Conservation (phyloP, 1,140 invertebrate genomes). For the Drosophila carrolli region DNA sequence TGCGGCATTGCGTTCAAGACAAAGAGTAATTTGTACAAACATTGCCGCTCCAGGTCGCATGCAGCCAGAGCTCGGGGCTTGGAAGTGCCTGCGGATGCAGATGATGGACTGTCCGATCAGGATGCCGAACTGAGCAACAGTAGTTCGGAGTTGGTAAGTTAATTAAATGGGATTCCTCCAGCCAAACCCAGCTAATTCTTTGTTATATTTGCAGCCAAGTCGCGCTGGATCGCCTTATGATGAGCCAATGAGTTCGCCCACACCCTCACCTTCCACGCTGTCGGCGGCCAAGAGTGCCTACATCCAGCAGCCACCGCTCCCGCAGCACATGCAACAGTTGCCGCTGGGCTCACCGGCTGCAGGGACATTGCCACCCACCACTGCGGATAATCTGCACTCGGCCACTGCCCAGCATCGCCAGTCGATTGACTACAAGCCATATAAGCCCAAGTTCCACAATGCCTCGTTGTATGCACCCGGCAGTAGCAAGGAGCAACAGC, state of each 20-base stretch:
- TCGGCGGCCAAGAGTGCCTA: slow-evolving; percentile 72
- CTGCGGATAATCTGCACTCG: slow-evolving; percentile 56
- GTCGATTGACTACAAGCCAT: slow-evolving; percentile 85
- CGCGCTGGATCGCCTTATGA: slow-evolving; percentile 75
- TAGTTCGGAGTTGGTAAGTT: slow-evolving; percentile 78
- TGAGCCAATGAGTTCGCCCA: slow-evolving; percentile 63
- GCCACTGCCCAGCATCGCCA: slow-evolving; percentile 64
- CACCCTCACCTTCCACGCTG: slow-evolving; percentile 71
- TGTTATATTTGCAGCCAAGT: slow-evolving; percentile 55
- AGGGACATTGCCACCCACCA: slow-evolving; percentile 73
- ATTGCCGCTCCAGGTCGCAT: slow-evolving; percentile 93
- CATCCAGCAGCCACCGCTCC: slow-evolving; percentile 60
- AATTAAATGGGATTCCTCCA: rapidly evolving
- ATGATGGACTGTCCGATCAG: slow-evolving; percentile 86
- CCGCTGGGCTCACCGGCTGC: slow-evolving; percentile 78
- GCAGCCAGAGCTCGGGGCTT: slow-evolving; percentile 88
- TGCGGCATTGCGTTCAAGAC: slow-evolving; percentile 98
- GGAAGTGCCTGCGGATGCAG: slow-evolving; percentile 85
- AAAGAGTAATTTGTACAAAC: slow-evolving; percentile 97
- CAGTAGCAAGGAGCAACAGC: slow-evolving; percentile 55
- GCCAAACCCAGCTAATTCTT: not conserved
- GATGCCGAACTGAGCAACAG: slow-evolving; percentile 82
- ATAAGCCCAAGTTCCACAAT: slow-evolving; percentile 93
- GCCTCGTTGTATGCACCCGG: slow-evolving; percentile 86
- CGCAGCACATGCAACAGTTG: slow-evolving; percentile 72